Conservation (phyloP, 2,113 vertebrate species). For the Bubalus kerabau region DNA sequence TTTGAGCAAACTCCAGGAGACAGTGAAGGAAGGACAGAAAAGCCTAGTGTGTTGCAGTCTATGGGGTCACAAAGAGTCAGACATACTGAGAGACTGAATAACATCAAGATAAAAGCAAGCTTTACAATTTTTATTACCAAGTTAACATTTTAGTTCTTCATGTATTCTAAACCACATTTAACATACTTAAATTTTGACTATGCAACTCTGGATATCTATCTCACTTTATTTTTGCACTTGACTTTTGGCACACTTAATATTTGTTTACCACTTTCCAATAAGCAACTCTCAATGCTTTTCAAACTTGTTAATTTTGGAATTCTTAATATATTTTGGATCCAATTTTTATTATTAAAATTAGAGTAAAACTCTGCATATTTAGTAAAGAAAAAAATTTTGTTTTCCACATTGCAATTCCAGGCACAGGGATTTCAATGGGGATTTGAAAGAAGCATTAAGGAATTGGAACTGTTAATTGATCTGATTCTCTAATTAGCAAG, state of each 20-base stretch:
- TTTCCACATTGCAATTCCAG: conserved; percentile 65
- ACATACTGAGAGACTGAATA: background rate
- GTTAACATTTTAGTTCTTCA: conserved; percentile 21
- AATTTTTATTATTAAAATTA: conserved; percentile 48
- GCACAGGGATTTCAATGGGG: conserved; percentile 58
- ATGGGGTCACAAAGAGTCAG: background rate
- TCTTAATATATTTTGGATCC: conserved; percentile 59
- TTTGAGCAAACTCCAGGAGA: background rate
- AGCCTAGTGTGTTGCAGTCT: background rate
- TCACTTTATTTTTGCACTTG: conserved; percentile 58
- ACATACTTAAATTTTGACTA: background rate
- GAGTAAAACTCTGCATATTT: conserved; percentile 53
- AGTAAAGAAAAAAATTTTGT: conserved; percentile 34
- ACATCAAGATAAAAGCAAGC: background rate
- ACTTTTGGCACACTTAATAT: conserved; percentile 45
- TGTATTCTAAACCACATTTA: background rate
- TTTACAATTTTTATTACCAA: conserved; percentile 9
- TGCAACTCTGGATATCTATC: background rate
- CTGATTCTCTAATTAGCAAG: conserved; percentile 77
- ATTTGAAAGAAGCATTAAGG: conserved; percentile 57
- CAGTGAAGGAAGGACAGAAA: background rate
- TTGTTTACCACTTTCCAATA: conserved; percentile 1
- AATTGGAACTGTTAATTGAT: conserved; percentile 72
- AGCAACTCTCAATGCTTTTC: conserved; percentile 48
- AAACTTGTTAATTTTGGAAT: conserved; percentile 51